These are phyloP conservation scores for Zophobas atratus DNA, from an alignment of 1,140 invertebrate species.

Conservation along the genomic window DNA sequence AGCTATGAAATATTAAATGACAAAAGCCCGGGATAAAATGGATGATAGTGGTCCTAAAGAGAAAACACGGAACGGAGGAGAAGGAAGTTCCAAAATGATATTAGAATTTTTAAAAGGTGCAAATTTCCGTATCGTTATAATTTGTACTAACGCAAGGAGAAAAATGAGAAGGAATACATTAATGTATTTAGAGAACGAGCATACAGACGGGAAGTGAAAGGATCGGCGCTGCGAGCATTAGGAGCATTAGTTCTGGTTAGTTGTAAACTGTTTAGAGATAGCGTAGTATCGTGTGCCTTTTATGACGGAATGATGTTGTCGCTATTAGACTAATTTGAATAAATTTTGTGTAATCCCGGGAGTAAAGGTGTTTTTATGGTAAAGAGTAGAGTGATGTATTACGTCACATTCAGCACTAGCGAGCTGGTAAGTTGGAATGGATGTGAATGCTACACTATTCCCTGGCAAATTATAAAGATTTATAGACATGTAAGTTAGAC, in stretches of 20 bases:
- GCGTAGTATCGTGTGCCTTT: conserved; percentile 24
- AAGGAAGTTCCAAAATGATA: conserved; percentile 25
- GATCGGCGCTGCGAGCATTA: neutral
- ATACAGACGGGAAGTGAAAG: conserved; percentile 9
- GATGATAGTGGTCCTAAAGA: conserved; percentile 41
- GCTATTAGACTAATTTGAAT: conserved; percentile 55
- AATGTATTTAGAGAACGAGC: no score
- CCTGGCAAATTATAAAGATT: conserved; percentile 59
- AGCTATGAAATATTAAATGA: conserved; percentile 42
- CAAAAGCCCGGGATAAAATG: conserved; percentile 39
- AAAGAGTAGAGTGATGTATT: conserved; percentile 54
- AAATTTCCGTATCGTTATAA: conserved; percentile 14
- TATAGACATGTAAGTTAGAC: conserved; percentile 58
- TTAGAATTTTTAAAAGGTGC: conserved; percentile 29
- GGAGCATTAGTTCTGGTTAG: conserved; percentile 32
- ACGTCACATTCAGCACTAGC: conserved; percentile 56
- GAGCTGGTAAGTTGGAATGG: conserved; percentile 54
- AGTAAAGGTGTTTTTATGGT: conserved; percentile 56
- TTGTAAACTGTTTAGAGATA: conserved; percentile 39
- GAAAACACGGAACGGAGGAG: conserved; percentile 18
- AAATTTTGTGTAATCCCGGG: conserved; percentile 55
- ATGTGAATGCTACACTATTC: conserved; percentile 57
- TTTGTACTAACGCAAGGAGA: neutral
- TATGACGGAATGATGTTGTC: conserved; percentile 39
- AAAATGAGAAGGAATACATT: no score